Evolutionary conservation across 1,140 invertebrate species (phyloP), one percentile per base, ranked within the genome.

Genomic region (Apolygus lucorum): DNA sequence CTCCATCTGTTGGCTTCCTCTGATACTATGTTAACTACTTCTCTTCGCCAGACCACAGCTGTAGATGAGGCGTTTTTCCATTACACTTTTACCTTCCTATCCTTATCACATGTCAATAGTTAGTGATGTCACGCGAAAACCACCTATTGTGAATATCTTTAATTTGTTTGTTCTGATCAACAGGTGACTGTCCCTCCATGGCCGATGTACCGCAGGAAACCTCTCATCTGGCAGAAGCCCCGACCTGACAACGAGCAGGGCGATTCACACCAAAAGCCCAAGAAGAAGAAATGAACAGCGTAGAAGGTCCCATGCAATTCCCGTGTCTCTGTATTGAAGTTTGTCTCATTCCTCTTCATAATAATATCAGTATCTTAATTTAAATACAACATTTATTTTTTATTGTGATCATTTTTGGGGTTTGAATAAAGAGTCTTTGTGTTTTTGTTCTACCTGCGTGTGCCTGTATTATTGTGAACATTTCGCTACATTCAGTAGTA

Each of bases 151-250:
- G 4, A 17, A 42, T 8, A 8, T 42, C 34, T 42, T 8, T 42
- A 4, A 42, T 8, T 42, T 42, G 4, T 42, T 42, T 42, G 49
- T 63, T 52, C 49, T 71, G 27, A 78, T 80, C 42, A n/a, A n/a
- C 75, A 89, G 88, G 79, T 93, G 4, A 92, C 91, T 1, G 82
- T 96, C 76, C 93, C 93, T 52, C 93, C 94, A 13, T 97, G 94
- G 93, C 92, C 93, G 0, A 91, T 96, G 85, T 96, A 93, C 76
- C 83, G 92, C 28, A 83, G 84, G 70, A 93, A 93, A 78, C 87
- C 93, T 22, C 79, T 97, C 0, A 87, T 89, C n/a, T 97, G 94
- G 94, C 93, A 95, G 78, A 91, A 91, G 76, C 85, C 87, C n/a
- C 75, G 80, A 52, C 75, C 77, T 22, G 78, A 81, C 70, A 69